A percentile compares a stretch with the other conserved stretches of the same genome.
These are phyloP conservation scores for Hippocampus comes DNA, from an alignment of 2,113 vertebrate genomes.

Conservation along the genomic window DNA sequence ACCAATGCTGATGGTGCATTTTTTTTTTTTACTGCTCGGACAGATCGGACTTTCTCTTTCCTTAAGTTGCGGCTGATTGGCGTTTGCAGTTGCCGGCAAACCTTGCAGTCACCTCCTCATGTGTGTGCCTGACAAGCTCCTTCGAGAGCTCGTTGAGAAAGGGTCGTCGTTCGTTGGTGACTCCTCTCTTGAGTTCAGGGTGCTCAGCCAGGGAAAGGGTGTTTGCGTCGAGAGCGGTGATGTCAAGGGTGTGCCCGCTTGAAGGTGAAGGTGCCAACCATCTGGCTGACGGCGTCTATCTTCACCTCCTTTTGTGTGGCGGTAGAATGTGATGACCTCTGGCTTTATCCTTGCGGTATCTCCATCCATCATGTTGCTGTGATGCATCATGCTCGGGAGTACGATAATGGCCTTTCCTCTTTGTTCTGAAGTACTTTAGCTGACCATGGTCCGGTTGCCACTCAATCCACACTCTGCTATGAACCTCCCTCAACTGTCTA, in stretches of 20 bases:
- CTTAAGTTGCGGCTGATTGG: not conserved
- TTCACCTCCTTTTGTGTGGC: constrained; percentile 3
- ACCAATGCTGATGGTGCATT: not conserved
- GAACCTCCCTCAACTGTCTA: constrained; percentile 4
- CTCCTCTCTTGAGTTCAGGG: not conserved
- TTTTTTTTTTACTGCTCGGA: not conserved
- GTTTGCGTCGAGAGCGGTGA: constrained; percentile 14
- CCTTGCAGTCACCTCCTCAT: constrained; percentile 6
- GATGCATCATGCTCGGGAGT: constrained; percentile 6
- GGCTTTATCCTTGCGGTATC: not conserved
- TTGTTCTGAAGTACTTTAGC: not conserved
- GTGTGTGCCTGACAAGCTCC: not conserved
- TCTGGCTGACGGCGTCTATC: not conserved
- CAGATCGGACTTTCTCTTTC: not conserved
- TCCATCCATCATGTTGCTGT: not conserved
- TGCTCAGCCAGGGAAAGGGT: constrained; percentile 14
- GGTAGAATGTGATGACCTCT: constrained; percentile 11
- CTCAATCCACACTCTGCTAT: constrained; percentile 14
- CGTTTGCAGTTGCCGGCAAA: not conserved
- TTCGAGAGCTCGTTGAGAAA: constrained; percentile 2
- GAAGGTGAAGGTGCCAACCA: constrained; percentile 6
- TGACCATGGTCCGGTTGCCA: constrained; percentile 4
- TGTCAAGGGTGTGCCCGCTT: constrained; percentile 5
- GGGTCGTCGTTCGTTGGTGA: not conserved
- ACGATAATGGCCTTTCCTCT: not conserved